Base-by-base conservation (phyloP, 2,888 invertebrate species). In the Epicampocera succincta region DNA sequence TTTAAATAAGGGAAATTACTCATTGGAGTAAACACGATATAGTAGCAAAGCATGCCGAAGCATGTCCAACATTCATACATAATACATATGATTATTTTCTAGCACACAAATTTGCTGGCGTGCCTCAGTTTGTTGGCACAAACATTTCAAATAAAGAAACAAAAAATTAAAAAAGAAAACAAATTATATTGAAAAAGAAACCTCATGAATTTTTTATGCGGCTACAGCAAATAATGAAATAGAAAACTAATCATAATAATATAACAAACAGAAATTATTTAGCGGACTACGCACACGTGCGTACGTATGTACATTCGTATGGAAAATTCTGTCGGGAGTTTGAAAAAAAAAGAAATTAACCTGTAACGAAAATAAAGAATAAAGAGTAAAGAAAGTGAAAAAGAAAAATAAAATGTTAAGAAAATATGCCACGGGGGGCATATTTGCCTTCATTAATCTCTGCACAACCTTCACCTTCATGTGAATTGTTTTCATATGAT, bases 171-270 rank as follows among this genome's bases (percentile, higher is more conserved):
- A 12, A 69, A 58, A 12, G n/a, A n/a, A n/a, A n/a, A n/a, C n/a
- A n/a, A n/a, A n/a, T n/a, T n/a, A n/a, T n/a, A 50, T 60, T 50
- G 1, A 65, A n/a, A 21, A 61, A 63, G 29, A 80, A 79, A 61
- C 54, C 19, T 80, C 63, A 69, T 79, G 73, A 79, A 63, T 74
- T 63, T 69, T 73, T 60, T 42, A 73, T 56, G 40, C n/a, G 63
- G 25, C 46, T 42, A 50, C 74, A 74, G 79, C 33, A 52, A 56
- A 63, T 29, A 68, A 79, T 48, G 56, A 48, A 40, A 54, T 13
- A 21, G 29, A 15, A 42, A 46, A 9, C 44, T 17, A 56, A 56
- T 13, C 33, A 38, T 13, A 69, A 38, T 13, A 56, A 48, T 38
- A n/a, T 12, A 19, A 25, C 17, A 38, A 60, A 48, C 9, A 40